Base-by-base conservation (phyloP, 2,113 vertebrate genomes). In the Agapornis roseicollis region DNA sequence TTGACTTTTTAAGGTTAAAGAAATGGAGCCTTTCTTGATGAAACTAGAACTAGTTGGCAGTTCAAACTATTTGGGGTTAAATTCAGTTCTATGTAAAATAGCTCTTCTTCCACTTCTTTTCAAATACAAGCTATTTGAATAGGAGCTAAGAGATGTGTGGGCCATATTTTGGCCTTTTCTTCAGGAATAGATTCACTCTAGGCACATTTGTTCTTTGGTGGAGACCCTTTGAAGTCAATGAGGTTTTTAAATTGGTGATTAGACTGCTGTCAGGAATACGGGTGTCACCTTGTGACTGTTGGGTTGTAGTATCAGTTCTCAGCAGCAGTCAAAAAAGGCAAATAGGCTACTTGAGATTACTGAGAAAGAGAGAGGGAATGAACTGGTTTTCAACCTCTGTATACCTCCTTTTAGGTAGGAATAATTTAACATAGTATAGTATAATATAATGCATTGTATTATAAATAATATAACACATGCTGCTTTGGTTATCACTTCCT, bases 401-500 rank as follows among this genome's bases (percentile, higher is more conserved):
- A 3, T 31, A 12, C 8, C 6, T 53, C 13, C 14, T 85, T 79
- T 76, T 8, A 70, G 24, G 31, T 2, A 64, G 63, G 28, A 82
- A 47, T 17, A 56, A n/a, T 22, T n/a, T 3, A 74, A 17, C 31
- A n/a, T 17, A n/a, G 11, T 23, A 13, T 41, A 39, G 10, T 31
- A 27, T 5, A 41, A 25, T 42, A 35, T 37, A 58, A 37, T 71
- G 27, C 29, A 44, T 25, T 50, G 13, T 27, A 27, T 44, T 13
- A 24, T 29, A 50, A 72, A 46, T 60, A n/a, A 63, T 28, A 19
- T 5, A 77, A 19, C 11, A 42, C 5, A 2, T 0, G 0, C 25
- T 29, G 12, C 41, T 90, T 41, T 63, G 28, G 5, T 52, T 53
- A 46, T n/a, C 28, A 13, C 22, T 53, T 80, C 46, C 53, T 19